Evolutionary conservation across 2,113 vertebrate species (phyloP), one percentile per base, ranked within the genome.

Genomic region (Prionailurus bengalensis): DNA sequence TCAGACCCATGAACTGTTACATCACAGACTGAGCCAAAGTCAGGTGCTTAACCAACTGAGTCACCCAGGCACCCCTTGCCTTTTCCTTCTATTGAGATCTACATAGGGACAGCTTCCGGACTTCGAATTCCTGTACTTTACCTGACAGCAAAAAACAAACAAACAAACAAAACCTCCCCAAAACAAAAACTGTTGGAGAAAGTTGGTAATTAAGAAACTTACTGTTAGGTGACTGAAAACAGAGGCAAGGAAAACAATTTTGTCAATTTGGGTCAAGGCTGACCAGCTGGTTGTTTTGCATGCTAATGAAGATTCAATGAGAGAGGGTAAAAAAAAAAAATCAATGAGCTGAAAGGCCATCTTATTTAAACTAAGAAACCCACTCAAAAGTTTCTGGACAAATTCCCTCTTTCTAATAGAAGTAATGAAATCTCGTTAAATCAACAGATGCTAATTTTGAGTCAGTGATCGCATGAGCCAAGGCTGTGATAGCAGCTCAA

Each of bases 241-340:
- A 95, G 86, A 79, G 29, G 17, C 39, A 87, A 95, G 81, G 61
- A 89, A 79, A 89, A 88, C 42, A 93, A 23, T 96, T 94, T 80
- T 53, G 31, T 96, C 58, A 55, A 19, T 96, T 91, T 96, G 53
- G 21, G 36, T 33, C 93, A 91, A 0, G 87, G 76, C 71, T 89
- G 61, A 90, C 23, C 42, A 91, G 27, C 33, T 92, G 78, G 74
- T 79, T 97, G 63, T 92, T 97, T 82, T 48, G 74, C n/a, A 90
- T 74, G 74, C 85, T 95, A 86, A 87, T 83, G 66, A 94, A 94
- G 55, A 91, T 80, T 88, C 42, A 81, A 39, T 90, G 39, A 94
- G 53, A 73, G 31, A 68, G 19, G 66, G 61, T 55, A 0, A 3
- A 53, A 73, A 0, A 53, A 73, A 63, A 61, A 89, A 84, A 66